Evolutionary conservation across 2,113 vertebrate species (phyloP).

Genomic region (Hepsetus odoe): DNA sequence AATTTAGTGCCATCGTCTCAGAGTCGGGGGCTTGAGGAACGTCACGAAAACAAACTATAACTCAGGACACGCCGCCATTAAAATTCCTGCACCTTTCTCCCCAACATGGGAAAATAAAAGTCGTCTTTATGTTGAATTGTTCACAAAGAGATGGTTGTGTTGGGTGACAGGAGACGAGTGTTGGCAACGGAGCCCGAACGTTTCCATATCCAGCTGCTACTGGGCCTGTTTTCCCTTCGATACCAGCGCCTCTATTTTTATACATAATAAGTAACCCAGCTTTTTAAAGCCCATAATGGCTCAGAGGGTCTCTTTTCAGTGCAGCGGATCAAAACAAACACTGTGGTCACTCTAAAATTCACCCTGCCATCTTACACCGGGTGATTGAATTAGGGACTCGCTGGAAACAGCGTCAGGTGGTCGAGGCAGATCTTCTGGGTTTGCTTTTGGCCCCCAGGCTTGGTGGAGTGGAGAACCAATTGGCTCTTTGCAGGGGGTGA

Average conservation of each 20-base stretch:
- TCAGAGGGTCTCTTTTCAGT: not conserved
- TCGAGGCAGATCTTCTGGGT: not conserved
- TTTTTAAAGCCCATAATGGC: not conserved
- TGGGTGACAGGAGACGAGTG: not conserved
- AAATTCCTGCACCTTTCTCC: conserved; percentile 31
- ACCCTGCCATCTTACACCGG: not conserved
- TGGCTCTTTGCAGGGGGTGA: not conserved
- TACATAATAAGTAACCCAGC: not conserved
- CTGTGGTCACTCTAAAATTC: not conserved
- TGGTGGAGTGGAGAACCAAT: not conserved
- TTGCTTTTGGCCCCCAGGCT: not conserved
- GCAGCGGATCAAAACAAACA: not conserved
- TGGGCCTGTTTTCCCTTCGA: not conserved
- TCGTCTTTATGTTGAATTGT: not conserved
- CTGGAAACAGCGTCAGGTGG: not conserved
- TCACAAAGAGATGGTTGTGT: conserved; percentile 6
- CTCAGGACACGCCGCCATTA: conserved; percentile 42
- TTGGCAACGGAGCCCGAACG: not conserved
- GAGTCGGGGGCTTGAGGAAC: conserved; percentile 15
- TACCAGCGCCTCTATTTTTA: not conserved
- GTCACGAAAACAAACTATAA: conserved; percentile 36
- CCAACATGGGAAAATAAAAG: not conserved
- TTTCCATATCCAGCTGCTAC: not conserved
- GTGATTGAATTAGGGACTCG: not conserved
- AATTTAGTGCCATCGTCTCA: conserved; percentile 22